These are phyloP conservation scores for Apaloderma vittatum DNA, from an alignment of 2,113 vertebrate genomes.

Conservation along the genomic window DNA sequence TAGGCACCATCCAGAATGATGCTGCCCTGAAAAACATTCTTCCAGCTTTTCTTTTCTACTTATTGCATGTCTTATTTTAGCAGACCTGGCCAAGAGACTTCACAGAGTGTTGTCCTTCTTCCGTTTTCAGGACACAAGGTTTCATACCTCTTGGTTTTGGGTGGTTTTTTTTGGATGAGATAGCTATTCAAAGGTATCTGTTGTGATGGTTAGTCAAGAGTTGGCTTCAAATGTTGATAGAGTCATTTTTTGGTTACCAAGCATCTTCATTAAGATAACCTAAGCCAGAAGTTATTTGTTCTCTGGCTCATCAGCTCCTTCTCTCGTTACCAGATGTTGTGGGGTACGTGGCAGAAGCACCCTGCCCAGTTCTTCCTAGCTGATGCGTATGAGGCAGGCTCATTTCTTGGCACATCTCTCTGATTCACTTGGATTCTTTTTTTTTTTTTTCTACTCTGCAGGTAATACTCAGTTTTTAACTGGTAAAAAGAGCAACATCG, in stretches of 20 bases:
- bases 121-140: background rate
- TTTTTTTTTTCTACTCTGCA: background rate
- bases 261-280: background rate
- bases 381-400: background rate
- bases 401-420: background rate
- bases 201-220: background rate
- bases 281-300: background rate
- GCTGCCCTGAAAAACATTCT: background rate
- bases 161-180: background rate
- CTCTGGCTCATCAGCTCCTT: background rate
- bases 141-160: background rate
- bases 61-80: background rate
- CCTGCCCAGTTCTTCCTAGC: background rate
- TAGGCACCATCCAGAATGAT: background rate
- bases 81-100: background rate
- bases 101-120: background rate
- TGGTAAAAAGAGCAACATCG: rapidly evolving
- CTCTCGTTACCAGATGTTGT: background rate
- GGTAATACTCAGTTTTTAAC: background rate
- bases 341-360: background rate
- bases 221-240: background rate
- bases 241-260: background rate
- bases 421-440: background rate
- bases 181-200: background rate
- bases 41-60: background rate